Conservation (phyloP, 2,888 invertebrate species). For the Megastigmus dorsalis region DNA sequence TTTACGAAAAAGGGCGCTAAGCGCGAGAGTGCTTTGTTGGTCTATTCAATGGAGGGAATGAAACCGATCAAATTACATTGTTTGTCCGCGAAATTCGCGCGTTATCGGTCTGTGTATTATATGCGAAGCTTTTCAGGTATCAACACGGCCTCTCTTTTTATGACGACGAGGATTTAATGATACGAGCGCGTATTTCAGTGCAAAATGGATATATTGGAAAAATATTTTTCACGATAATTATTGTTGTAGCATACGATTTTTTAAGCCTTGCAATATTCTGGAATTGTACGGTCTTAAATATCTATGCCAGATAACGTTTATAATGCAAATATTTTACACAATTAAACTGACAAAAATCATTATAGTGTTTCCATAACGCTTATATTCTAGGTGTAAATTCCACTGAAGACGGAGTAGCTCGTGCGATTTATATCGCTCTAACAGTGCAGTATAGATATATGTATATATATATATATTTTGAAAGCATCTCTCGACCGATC, state of each 20-base stretch:
- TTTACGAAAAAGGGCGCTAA: constrained; percentile 42
- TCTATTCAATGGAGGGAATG: constrained; percentile 13
- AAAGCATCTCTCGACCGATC: too few relatives aligned
- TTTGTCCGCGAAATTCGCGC: not conserved
- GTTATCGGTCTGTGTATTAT: constrained; percentile 18
- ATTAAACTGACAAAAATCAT: too few relatives aligned
- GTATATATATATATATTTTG: too few relatives aligned
- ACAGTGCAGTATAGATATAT: too few relatives aligned
- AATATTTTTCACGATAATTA: not conserved
- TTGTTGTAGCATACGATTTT: not conserved
- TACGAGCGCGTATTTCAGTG: not conserved
- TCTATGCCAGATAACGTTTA: too few relatives aligned
- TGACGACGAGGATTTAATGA: constrained; percentile 1
- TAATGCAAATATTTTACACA: too few relatives aligned
- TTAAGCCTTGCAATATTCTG: too few relatives aligned
- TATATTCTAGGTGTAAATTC: too few relatives aligned
- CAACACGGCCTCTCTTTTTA: constrained; percentile 6
- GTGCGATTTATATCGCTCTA: too few relatives aligned
- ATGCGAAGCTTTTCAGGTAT: not conserved
- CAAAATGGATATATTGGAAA: not conserved
- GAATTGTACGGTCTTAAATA: too few relatives aligned
- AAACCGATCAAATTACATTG: constrained; percentile 49
- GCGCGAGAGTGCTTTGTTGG: constrained; percentile 9
- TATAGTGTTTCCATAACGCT: too few relatives aligned
- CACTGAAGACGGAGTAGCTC: too few relatives aligned